Evolutionary conservation across 2,113 vertebrate species (phyloP), one percentile per base, ranked within the genome.

Genomic region (Amazona guildingii): DNA sequence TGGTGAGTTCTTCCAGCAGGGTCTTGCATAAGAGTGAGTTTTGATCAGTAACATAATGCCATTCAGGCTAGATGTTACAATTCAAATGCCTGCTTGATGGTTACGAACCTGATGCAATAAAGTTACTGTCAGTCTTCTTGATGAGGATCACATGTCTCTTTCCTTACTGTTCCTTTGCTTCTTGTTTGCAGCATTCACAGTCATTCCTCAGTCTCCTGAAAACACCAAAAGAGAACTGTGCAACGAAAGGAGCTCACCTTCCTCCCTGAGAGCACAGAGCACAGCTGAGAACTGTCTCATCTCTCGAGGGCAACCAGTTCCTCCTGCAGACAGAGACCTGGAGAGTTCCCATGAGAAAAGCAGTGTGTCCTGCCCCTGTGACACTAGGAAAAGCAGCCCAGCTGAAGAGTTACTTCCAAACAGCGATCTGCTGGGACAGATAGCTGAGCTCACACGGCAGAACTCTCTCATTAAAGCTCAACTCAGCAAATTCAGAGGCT

Each of bases 401-500:
- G 44, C 63, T 78, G 95, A 92, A 57, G 75, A 82, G 1, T 48
- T 94, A 10, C 13, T 91, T 64, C 92, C 92, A 6, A 97, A 95
- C 15, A 90, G 98, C 24, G 98, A 98, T 66, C 78, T 99, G 74
- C 84, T 98, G 92, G 94, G 95, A 18, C 98, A 98, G 88, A 98
- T 99, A 62, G 96, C 98, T 11, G 97, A 99, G 91, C 93, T 99
- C 57, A 98, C 98, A 8, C 62, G 83, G 72, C 98, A 99, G 96
- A 99, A 99, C n/a, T 96, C 98, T 17, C 88, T 97, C 29, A 98
- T 99, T 54, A 98, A 96, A 96, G 95, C 98, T 67, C 98, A 98
- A 74, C 97, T 99, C 20, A 97, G 27, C 81, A 98, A 97, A 91
- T 97, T 97, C 46, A 69, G 73, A 68, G 59, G 24, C 19, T 61